phyloP scores from a whole-genome alignment of 2,888 invertebrate genomes.

The Epirrhoe alternata region DNA sequence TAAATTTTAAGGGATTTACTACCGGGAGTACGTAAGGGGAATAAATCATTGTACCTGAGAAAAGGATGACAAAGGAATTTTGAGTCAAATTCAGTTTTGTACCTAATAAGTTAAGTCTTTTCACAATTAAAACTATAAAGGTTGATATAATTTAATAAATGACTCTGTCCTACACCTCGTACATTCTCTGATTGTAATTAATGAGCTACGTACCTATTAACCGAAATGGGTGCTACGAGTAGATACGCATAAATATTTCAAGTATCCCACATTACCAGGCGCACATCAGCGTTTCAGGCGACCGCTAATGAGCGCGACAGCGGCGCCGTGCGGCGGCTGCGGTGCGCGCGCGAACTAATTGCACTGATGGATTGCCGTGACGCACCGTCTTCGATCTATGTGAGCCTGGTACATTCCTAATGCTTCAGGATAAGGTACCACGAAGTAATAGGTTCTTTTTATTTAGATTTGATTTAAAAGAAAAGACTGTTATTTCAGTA shows the following conservation, averaged over 20 bases:
- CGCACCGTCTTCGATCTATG: slow-evolving; percentile 47
- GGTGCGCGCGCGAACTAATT: slow-evolving; percentile 77
- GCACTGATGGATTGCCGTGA: slow-evolving; percentile 75
- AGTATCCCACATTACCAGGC: slow-evolving; percentile 57
- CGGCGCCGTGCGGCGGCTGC: slow-evolving; percentile 72
- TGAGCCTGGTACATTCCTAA: slow-evolving; percentile 44
- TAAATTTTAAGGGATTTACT: not conserved
- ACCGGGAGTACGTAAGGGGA: not conserved
- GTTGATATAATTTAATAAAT: not conserved
- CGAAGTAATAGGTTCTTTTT: slow-evolving; percentile 23
- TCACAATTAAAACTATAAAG: not conserved
- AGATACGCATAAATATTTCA: slow-evolving; percentile 30
- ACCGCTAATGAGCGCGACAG: slow-evolving; percentile 82
- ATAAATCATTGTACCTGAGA: not conserved
- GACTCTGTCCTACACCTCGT: not conserved
- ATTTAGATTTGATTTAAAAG: not conserved
- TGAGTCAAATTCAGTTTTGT: not conserved
- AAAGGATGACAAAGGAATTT: not conserved
- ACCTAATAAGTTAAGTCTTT: not conserved
- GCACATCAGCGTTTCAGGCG: slow-evolving; percentile 57
- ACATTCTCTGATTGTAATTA: slow-evolving; percentile 8
- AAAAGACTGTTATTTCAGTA: slow-evolving; percentile 11
- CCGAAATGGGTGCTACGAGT: slow-evolving; percentile 3
- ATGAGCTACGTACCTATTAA: not conserved
- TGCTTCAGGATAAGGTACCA: not conserved